Conservation (phyloP, 2,113 vertebrate species). For the Gracilinanus agilis region DNA sequence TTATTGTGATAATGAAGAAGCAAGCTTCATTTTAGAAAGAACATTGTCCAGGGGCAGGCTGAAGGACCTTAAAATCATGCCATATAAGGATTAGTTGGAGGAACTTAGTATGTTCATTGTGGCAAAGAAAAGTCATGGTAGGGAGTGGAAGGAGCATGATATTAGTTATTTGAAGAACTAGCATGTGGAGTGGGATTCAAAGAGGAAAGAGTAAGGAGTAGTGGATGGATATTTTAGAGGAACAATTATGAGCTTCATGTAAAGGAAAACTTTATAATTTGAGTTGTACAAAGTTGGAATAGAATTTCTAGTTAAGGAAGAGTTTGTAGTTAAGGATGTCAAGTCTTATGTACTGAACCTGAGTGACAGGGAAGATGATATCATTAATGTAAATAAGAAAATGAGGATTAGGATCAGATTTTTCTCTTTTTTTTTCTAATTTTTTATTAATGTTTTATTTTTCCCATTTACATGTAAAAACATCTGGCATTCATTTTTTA, state of each 20-base stretch:
- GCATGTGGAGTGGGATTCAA: background rate
- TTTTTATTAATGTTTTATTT: no score
- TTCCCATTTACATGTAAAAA: no score
- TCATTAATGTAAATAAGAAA: background rate
- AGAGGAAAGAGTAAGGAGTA: background rate
- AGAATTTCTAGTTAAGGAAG: background rate
- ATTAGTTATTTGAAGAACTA: background rate
- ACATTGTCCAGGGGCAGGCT: background rate
- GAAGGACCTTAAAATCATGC: background rate
- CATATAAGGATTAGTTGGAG: background rate
- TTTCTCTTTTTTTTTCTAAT: no score
- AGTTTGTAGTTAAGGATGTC: background rate
- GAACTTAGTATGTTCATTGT: background rate
- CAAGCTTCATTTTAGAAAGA: background rate
- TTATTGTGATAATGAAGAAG: background rate
- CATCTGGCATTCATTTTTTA: no score
- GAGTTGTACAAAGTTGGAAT: background rate
- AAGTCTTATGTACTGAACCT: background rate
- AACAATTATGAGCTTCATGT: background rate
- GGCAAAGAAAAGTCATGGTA: background rate
- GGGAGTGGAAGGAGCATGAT: background rate
- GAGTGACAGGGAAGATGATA: background rate
- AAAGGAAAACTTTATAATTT: background rate
- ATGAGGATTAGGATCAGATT: background rate
- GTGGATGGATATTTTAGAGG: background rate